These are phyloP conservation scores for Epinephelus fuscoguttatus DNA, from an alignment of 2,113 vertebrate genomes.

Conservation along the genomic window DNA sequence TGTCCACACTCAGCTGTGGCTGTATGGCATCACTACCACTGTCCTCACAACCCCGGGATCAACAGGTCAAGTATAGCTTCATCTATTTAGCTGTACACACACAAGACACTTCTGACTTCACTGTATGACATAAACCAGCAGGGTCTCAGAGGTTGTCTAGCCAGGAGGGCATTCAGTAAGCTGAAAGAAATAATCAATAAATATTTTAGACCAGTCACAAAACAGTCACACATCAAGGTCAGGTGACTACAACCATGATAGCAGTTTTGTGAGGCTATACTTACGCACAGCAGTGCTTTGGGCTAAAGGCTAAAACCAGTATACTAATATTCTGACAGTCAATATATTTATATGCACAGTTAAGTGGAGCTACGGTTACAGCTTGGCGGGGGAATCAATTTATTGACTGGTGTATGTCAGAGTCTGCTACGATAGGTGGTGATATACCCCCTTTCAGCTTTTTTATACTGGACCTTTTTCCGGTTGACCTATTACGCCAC, in stretches of 20 bases:
- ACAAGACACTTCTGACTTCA: background rate
- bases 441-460: no score
- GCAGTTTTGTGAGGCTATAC: background rate
- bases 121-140: background rate
- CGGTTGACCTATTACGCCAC: no score
- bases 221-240: no score
- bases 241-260: no score
- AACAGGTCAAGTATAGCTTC: conserved; percentile 69
- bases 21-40: conserved; percentile 83
- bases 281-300: background rate
- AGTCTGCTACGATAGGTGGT: no score
- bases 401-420: no score
- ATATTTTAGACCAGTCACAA: background rate
- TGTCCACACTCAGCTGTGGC: conserved; percentile 87
- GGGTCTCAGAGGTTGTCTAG: background rate
- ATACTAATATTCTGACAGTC: no score
- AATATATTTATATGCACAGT: no score
- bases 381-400: no score
- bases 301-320: background rate
- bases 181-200: background rate
- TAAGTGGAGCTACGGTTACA: no score
- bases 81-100: background rate
- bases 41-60: conserved; percentile 36
- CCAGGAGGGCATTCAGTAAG: background rate
- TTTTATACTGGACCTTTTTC: no score